phyloP scores from a whole-genome alignment of 2,888 invertebrate genomes.

The Cephus pygmeus region DNA sequence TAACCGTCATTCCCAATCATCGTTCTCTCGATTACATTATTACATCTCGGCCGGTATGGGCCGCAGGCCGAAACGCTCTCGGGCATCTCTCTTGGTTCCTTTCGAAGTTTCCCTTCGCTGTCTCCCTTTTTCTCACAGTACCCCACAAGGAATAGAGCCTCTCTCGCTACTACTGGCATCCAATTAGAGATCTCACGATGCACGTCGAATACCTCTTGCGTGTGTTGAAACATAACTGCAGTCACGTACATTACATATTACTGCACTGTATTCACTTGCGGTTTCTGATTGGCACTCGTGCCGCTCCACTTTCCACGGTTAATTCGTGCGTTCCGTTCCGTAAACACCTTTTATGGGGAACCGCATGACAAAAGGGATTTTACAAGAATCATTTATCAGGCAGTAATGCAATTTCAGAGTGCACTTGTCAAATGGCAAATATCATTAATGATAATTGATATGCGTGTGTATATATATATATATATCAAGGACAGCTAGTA shows the following conservation, averaged over 20 bases:
- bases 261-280: neutral
- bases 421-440: neutral
- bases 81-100: neutral
- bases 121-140: neutral
- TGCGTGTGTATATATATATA: no score
- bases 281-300: slow-evolving; percentile 2
- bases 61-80: neutral
- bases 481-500: no score
- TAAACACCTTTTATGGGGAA: neutral
- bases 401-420: neutral
- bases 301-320: slow-evolving; percentile 6
- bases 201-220: neutral
- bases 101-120: neutral
- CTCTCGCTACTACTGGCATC: neutral
- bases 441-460: neutral
- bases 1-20: neutral
- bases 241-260: neutral
- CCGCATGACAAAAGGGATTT: neutral
- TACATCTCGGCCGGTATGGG: neutral
- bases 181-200: neutral
- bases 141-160: neutral
- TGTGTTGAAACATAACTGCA: neutral
- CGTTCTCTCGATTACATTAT: neutral
- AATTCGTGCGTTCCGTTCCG: neutral
- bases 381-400: neutral